These are phyloP conservation scores for Staurois parvus DNA, from an alignment of 2,797 vertebrate species.

Conservation along the genomic window DNA sequence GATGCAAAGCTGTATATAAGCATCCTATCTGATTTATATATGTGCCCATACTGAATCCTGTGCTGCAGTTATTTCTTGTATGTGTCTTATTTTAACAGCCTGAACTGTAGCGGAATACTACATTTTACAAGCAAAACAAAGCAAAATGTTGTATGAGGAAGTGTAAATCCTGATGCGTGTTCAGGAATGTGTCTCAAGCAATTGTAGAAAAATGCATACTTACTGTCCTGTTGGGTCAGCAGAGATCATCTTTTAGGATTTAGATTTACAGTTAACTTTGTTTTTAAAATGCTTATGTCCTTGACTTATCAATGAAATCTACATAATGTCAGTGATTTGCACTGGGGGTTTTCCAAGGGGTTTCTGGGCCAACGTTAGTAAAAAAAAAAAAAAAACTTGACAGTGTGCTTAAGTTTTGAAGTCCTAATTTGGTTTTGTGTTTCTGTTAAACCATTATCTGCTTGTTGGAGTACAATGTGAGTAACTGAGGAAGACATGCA, in stretches of 20 bases:
- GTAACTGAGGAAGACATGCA: not conserved
- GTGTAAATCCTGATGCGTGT: slow-evolving; percentile 70
- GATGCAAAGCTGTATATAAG: not conserved
- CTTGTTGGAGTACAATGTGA: not conserved
- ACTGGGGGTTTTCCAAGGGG: not conserved
- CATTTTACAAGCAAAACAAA: slow-evolving; percentile 66
- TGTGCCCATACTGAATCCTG: not conserved
- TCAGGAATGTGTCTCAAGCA: slow-evolving; percentile 69
- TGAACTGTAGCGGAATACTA: slow-evolving; percentile 66
- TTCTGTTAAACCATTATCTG: not conserved
- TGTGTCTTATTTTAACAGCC: slow-evolving; percentile 24
- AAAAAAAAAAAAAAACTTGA: no score
- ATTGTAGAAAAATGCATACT: slow-evolving; percentile 2
- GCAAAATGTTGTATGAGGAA: slow-evolving; percentile 37
- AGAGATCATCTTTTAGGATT: slow-evolving; percentile 45
- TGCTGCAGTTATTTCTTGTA: not conserved
- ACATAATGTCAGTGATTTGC: slow-evolving; percentile 8
- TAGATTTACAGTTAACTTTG: slow-evolving; percentile 11
- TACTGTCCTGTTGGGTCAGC: slow-evolving; percentile 15
- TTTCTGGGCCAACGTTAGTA: slow-evolving; percentile 7
- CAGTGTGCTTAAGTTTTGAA: not conserved
- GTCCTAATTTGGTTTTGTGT: slow-evolving; percentile 11
- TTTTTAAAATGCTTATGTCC: slow-evolving; percentile 27
- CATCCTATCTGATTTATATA: not conserved
- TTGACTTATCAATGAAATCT: slow-evolving; percentile 7